Percentiles rank a stretch among this genome's conserved stretches.
phyloP scores from a whole-genome alignment of 2,113 vertebrate species.

The Emydocephalus ijimae region DNA sequence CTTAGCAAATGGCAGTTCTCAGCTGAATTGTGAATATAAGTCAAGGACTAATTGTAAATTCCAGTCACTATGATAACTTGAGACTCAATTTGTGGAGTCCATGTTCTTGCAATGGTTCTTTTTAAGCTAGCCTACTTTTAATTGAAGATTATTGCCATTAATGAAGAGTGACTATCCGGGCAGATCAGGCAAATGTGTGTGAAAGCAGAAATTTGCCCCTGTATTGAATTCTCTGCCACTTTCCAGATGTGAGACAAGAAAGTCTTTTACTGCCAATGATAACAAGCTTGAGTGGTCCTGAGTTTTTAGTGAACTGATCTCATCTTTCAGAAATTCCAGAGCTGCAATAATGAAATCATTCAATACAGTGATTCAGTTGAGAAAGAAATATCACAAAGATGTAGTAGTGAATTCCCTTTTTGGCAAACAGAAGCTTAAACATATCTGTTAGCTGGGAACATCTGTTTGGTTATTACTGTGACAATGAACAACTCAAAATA shows the following conservation, averaged over 20 bases:
- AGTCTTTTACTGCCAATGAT: slow-evolving; percentile 48
- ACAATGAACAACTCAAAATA: not conserved
- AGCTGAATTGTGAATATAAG: not conserved
- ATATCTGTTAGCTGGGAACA: not conserved
- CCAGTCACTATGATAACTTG: not conserved
- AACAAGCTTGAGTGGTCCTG: slow-evolving; percentile 39
- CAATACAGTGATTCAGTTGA: slow-evolving; percentile 27
- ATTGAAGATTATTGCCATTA: slow-evolving; percentile 29
- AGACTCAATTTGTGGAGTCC: not conserved
- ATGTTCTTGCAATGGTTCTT: not conserved
- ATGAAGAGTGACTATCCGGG: slow-evolving; percentile 33
- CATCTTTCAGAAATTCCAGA: slow-evolving; percentile 38
- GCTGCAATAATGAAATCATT: slow-evolving; percentile 52
- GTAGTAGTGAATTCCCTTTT: not conserved
- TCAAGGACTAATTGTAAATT: not conserved
- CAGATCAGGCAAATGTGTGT: slow-evolving; percentile 20
- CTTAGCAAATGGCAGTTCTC: not conserved
- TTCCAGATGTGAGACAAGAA: slow-evolving; percentile 46
- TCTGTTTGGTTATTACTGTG: not conserved
- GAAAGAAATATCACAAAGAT: slow-evolving; percentile 13
- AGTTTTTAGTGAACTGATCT: slow-evolving; percentile 33
- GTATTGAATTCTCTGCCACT: slow-evolving; percentile 5
- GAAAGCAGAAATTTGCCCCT: slow-evolving; percentile 41
- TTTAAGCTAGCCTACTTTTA: slow-evolving; percentile 4
- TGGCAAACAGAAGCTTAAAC: not conserved